Base-by-base conservation (phyloP, 1,140 invertebrate genomes). In the Elymnias hypermnestra region DNA sequence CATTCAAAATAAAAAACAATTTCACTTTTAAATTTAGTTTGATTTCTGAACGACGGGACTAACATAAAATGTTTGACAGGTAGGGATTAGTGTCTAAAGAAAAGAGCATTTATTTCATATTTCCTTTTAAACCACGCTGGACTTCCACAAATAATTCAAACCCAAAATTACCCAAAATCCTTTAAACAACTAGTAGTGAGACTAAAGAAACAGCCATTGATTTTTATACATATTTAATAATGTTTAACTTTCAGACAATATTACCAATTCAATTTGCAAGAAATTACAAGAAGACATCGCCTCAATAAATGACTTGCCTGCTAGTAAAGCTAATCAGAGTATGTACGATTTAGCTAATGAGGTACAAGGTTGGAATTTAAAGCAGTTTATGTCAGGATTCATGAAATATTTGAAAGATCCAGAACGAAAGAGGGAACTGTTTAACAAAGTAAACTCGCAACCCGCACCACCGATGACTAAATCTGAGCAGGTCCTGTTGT, bases 391-490 rank as follows among this genome's bases (percentile, higher is more conserved):
- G 17, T 13, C 38, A 1, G 77, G 66, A 7, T 51, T 83, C 8
- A 73, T 81, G 44, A 64, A 63, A 31, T 82, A 72, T 48, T 57
- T 84, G 13, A 64, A 65, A 15, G 54, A 76, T 13, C 67, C 75
- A 8, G 50, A 52, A 18, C 53, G 81, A 25, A 84, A 75, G 53
- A 36, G 40, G 4, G 81, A 84, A 44, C 35, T 79, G 9, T 82
- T 55, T 44, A 71, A 56, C 38, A 79, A 70, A 63, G 25, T 64
- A 0, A 41, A 17, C 28, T 36, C 49, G 4, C 63, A 63, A 7
- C 56, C 63, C 2, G 69, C 69, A 13, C 71, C 75, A 15, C 51
- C 64, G 0, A 82, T 85, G 77, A 73, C 73, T 1, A 82, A 81
- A 45, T 37, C 67, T 19, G 82, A 85, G 62, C 70, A 78, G 60